A percentile compares a stretch with the other conserved stretches of the same genome.
These are phyloP conservation scores for Crocallis elinguaria DNA, from an alignment of 2,888 invertebrate genomes.

Conservation along the genomic window DNA sequence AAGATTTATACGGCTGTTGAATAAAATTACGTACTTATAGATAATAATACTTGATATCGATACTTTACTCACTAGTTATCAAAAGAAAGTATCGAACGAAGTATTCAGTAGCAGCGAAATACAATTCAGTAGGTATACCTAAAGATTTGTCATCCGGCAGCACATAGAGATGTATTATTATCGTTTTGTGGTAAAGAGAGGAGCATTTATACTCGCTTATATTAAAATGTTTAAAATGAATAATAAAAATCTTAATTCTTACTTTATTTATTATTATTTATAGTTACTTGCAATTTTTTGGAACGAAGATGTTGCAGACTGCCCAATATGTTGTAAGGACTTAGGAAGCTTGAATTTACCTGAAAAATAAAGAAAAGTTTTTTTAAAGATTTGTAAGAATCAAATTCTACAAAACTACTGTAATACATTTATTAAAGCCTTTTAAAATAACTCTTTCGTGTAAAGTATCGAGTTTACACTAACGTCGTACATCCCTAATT, in stretches of 20 bases:
- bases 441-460: not conserved
- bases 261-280: too few species aligned
- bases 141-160: too few species aligned
- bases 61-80: not conserved
- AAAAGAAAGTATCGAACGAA: too few species aligned
- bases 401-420: too few species aligned
- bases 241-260: too few species aligned
- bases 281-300: not conserved
- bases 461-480: not conserved
- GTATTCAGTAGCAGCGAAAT: too few species aligned
- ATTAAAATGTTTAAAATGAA: too few species aligned
- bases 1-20: conserved; percentile 37
- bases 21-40: conserved; percentile 35
- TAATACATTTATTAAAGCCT: not conserved
- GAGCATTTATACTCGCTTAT: too few species aligned
- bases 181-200: too few species aligned
- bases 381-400: not conserved
- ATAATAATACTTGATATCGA: not conserved
- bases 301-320: not conserved
- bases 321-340: not conserved
- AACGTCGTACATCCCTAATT: not conserved
- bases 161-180: too few species aligned
- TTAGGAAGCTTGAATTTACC: conserved; percentile 1
- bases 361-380: conserved; percentile 1
- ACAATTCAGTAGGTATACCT: too few species aligned